Evolutionary conservation across 2,888 invertebrate species (phyloP).

Genomic region (Melipona bicolor): DNA sequence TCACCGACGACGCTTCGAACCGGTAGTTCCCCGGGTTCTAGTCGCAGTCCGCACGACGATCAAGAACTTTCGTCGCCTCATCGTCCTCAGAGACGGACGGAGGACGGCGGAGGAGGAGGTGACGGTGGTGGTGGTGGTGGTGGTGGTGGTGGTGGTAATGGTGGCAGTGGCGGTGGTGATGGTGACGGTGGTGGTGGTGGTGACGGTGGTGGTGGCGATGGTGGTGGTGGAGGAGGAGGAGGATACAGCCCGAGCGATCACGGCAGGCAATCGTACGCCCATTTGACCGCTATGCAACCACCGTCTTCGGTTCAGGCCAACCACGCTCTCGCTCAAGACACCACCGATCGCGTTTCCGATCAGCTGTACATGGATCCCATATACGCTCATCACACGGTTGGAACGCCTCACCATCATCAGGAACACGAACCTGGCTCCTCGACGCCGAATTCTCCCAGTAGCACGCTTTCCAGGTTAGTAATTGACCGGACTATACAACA

Average conservation of each 20-base stretch:
- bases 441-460: constrained; percentile 76
- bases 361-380: constrained; percentile 79
- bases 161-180: too few relatives aligned
- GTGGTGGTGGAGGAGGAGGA: neutral
- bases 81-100: constrained; percentile 66
- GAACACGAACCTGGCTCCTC: constrained; percentile 78
- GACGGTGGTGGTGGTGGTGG: too few relatives aligned
- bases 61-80: constrained; percentile 74
- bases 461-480: constrained; percentile 77
- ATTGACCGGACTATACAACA: too few relatives aligned
- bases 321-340: constrained; percentile 72
- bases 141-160: too few relatives aligned
- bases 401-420: constrained; percentile 77
- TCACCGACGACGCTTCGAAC: constrained; percentile 77
- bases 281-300: constrained; percentile 82
- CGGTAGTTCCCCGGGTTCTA: constrained; percentile 80
- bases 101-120: constrained; percentile 59
- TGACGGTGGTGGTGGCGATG: too few relatives aligned
- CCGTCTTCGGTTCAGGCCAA: constrained; percentile 71
- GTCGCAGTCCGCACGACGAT: constrained; percentile 80
- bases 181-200: too few relatives aligned
- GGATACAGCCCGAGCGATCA: constrained; percentile 79
- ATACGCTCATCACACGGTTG: constrained; percentile 75
- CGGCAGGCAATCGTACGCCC: constrained; percentile 79
- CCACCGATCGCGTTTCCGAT: constrained; percentile 73